Base-by-base conservation (phyloP, 2,797 vertebrate species). In the Otolemur crassicaudatus region DNA sequence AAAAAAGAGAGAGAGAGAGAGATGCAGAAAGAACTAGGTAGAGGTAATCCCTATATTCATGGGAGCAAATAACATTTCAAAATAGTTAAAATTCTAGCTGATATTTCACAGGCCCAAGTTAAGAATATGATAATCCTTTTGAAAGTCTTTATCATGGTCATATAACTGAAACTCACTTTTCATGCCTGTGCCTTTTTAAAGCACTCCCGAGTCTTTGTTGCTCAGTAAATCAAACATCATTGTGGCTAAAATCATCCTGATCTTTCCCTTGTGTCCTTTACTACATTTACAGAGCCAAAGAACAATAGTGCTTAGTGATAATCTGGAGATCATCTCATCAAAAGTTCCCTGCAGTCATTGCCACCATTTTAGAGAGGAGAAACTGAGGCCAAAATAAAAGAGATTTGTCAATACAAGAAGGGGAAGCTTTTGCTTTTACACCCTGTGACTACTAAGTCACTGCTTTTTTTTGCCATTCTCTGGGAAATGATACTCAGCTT, bases 111-210 rank as follows among this genome's bases (percentile, higher is more conserved):
- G 27, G 23, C 17, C 12, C 14, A 67, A 37, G 1, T 40, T 27
- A 91, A 77, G 60, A 87, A 77, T 60, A 37, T 0, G 8, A 5
- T 29, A 43, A 23, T 89, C 82, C 5, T 22, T 70, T 46, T 88
- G 46, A 25, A 92, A 75, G 20, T 56, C 72, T 89, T 37, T 76
- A 83, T 63, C 29, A 22, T 43, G 9, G 67, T 94, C 65, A 61
- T 76, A 19, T 3, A 69, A 97, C 17, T 73, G 56, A 40, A 81
- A 56, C 53, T 86, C 23, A 17, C 90, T 86, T 90, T 87, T 56
- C 49, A 76, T 53, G 29, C 49, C 9, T 56, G 13, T 88, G 31
- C 31, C 43, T 90, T 89, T 89, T 90, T 76, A 84, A 91, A 95
- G 29, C 2, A 76, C 65, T 65, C 49, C 56, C 5, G 70, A 81